phyloP scores from a whole-genome alignment of 2,797 vertebrate genomes.

The Lepilemur ruficaudatus region DNA sequence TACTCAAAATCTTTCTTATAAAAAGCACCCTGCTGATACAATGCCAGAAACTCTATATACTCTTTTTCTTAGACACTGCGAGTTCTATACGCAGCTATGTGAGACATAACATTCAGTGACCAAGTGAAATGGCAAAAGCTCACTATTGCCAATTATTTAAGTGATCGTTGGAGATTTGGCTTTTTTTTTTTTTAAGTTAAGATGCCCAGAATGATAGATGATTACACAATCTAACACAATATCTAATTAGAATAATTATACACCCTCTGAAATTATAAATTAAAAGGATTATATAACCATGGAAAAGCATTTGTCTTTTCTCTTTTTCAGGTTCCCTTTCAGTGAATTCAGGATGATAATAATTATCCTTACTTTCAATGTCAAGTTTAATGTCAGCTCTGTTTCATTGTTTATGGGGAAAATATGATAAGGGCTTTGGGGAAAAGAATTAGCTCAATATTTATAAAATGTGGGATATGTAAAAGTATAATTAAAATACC shows the following conservation, averaged over 20 bases:
- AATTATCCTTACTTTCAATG: neutral
- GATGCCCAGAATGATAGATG: neutral
- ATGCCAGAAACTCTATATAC: neutral
- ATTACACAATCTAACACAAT: neutral
- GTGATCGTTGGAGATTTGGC: neutral
- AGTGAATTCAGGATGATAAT: neutral
- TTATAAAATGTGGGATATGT: neutral
- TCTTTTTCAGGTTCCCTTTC: neutral
- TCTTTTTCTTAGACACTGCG: neutral
- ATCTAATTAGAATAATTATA: neutral
- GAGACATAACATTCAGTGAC: neutral
- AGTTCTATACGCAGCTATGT: neutral
- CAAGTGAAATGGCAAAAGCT: neutral
- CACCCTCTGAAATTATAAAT: neutral
- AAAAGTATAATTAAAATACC: neutral
- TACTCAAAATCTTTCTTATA: neutral
- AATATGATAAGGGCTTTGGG: neutral
- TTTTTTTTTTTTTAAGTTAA: neutral
- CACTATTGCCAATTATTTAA: neutral
- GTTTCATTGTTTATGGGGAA: neutral
- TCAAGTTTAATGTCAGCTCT: neutral
- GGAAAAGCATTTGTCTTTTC: neutral
- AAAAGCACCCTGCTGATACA: neutral
- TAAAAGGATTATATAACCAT: neutral
- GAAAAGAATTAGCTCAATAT: neutral